Evolutionary conservation across 2,113 vertebrate species (phyloP).

Genomic region (Albula glossodonta): DNA sequence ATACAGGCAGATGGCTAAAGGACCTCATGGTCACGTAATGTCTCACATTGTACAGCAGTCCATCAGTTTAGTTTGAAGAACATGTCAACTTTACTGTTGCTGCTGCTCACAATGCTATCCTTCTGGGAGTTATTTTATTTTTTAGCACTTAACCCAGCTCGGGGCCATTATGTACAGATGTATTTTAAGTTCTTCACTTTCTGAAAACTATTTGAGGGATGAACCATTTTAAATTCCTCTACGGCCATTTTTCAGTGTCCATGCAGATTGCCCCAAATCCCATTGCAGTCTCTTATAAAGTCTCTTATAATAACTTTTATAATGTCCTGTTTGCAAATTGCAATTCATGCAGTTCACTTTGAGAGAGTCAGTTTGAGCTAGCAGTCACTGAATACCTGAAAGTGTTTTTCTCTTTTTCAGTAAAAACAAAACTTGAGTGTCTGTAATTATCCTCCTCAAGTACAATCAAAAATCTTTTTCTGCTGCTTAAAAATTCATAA

Average conservation of each 20-base stretch:
- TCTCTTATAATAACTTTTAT: not conserved
- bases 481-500: not conserved
- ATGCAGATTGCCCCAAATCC: not conserved
- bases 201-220: not conserved
- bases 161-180: not conserved
- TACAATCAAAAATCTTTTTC: not conserved
- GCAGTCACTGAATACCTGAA: not conserved
- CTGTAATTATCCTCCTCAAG: not conserved
- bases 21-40: too few species aligned
- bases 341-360: not conserved
- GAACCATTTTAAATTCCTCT: not conserved
- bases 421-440: not conserved
- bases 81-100: too few species aligned
- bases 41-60: too few species aligned
- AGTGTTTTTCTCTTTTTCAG: not conserved
- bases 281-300: not conserved
- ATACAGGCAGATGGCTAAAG: too few species aligned
- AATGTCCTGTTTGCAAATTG: not conserved
- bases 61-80: too few species aligned
- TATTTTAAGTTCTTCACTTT: not conserved
- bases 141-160: not conserved
- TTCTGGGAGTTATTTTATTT: not conserved
- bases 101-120: too few species aligned
- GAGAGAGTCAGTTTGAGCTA: not conserved
- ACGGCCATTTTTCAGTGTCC: not conserved